These are phyloP conservation scores for Poecilia velifera DNA, from an alignment of 2,797 vertebrate genomes.

Conservation along the genomic window DNA sequence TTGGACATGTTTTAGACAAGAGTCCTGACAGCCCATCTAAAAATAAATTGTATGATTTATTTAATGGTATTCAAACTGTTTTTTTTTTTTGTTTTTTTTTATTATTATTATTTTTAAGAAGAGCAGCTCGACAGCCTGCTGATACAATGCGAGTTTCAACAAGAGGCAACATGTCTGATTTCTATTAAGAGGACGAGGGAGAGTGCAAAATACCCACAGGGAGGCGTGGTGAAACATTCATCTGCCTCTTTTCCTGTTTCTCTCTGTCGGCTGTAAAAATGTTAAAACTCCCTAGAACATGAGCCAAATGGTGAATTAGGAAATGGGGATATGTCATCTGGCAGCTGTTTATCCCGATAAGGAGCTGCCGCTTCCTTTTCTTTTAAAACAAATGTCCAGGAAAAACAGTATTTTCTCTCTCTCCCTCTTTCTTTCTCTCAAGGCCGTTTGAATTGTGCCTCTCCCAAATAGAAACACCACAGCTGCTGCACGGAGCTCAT, in stretches of 20 bases:
- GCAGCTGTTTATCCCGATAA: slow-evolving; percentile 46
- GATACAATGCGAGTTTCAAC: slow-evolving; percentile 18
- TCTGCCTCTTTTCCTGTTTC: slow-evolving; percentile 21
- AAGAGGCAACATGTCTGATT: slow-evolving; percentile 54
- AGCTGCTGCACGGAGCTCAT: neutral
- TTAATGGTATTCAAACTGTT: neutral
- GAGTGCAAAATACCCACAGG: slow-evolving; percentile 17
- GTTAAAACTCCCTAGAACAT: neutral
- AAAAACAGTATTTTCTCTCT: slow-evolving; percentile 40
- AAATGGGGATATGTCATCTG: slow-evolving; percentile 23
- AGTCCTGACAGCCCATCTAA: neutral
- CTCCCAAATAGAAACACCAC: slow-evolving; percentile 27
- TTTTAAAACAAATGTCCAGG: slow-evolving; percentile 53
- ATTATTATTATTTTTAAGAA: neutral
- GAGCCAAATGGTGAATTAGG: neutral
- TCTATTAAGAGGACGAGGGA: neutral
- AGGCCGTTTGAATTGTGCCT: slow-evolving; percentile 29
- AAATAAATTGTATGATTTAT: neutral
- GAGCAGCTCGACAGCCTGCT: slow-evolving; percentile 38
- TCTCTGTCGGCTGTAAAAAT: neutral
- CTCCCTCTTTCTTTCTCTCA: slow-evolving; percentile 26
- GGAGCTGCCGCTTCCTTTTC: slow-evolving; percentile 41
- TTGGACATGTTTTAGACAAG: neutral
- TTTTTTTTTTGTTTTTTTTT: too few relatives aligned
- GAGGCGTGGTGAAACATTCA: slow-evolving; percentile 45